Evolutionary conservation across 2,113 vertebrate genomes (phyloP).

Genomic region (Sceloporus tristichus): DNA sequence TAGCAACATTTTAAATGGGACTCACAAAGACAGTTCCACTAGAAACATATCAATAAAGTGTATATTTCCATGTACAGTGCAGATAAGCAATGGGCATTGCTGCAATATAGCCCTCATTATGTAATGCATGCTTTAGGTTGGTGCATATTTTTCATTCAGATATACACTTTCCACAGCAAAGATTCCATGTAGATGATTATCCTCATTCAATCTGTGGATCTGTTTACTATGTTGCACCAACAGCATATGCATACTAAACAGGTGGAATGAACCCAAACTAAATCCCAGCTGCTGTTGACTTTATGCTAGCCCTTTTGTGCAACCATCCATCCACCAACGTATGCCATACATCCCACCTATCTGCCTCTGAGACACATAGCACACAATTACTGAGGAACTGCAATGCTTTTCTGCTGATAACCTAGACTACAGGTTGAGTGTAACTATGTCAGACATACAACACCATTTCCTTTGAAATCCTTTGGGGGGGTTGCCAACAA

Average conservation of each 20-base stretch:
- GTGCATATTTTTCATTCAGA: neutral
- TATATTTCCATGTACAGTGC: neutral
- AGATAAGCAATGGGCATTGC: neutral
- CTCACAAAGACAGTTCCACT: neutral
- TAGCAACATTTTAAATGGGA: neutral
- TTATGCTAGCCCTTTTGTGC: constrained; percentile 2
- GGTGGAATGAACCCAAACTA: neutral
- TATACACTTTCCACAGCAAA: neutral
- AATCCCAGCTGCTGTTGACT: neutral
- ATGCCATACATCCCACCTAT: neutral
- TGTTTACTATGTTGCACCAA: neutral
- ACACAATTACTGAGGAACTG: constrained; percentile 47
- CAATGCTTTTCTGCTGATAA: constrained; percentile 41
- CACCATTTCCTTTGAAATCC: constrained; percentile 60
- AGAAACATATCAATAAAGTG: neutral
- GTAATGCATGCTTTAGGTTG: constrained; percentile 11
- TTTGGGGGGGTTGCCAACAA: constrained; percentile 63
- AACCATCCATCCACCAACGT: constrained; percentile 16
- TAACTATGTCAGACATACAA: constrained; percentile 51
- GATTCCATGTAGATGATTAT: neutral
- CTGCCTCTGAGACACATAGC: constrained; percentile 7
- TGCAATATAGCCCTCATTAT: neutral
- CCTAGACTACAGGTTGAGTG: constrained; percentile 36
- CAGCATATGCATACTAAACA: neutral
- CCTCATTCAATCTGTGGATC: neutral